These are phyloP conservation scores for Etheostoma cragini DNA, from an alignment of 2,113 vertebrate genomes.

Conservation along the genomic window DNA sequence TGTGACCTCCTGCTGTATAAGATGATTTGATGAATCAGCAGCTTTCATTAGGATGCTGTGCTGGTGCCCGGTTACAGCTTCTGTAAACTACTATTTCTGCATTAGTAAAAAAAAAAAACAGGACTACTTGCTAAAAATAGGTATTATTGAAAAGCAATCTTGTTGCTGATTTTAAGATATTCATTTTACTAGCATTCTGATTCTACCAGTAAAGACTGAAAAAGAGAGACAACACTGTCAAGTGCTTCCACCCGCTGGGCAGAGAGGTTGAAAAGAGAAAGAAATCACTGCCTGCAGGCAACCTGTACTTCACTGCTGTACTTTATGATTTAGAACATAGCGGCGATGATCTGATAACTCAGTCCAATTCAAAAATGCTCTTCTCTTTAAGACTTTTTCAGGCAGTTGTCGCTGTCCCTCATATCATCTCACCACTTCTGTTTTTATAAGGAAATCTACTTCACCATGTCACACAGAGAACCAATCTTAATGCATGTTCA, in stretches of 20 bases:
- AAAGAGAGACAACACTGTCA: constrained; percentile 10
- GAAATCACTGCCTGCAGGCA: not conserved
- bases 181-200: constrained; percentile 14
- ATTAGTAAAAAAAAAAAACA: constrained; percentile 22
- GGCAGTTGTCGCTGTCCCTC: not conserved
- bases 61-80: constrained; percentile 39
- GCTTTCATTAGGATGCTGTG: constrained; percentile 47
- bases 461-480: not conserved
- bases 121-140: constrained; percentile 6
- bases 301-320: not conserved
- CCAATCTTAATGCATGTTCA: constrained; percentile 7
- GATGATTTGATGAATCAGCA: constrained; percentile 70
- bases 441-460: constrained; percentile 9
- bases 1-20: constrained; percentile 38
- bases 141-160: not conserved
- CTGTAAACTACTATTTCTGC: constrained; percentile 34
- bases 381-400: constrained; percentile 10
- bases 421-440: constrained; percentile 9
- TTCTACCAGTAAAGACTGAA: not conserved
- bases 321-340: constrained; percentile 15
- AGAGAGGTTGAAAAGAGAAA: constrained; percentile 12
- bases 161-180: not conserved
- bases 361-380: constrained; percentile 10
- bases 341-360: constrained; percentile 17
- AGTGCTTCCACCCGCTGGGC: not conserved